Base-by-base conservation (phyloP, 2,888 invertebrate species). In the Calephelis perditalis region DNA sequence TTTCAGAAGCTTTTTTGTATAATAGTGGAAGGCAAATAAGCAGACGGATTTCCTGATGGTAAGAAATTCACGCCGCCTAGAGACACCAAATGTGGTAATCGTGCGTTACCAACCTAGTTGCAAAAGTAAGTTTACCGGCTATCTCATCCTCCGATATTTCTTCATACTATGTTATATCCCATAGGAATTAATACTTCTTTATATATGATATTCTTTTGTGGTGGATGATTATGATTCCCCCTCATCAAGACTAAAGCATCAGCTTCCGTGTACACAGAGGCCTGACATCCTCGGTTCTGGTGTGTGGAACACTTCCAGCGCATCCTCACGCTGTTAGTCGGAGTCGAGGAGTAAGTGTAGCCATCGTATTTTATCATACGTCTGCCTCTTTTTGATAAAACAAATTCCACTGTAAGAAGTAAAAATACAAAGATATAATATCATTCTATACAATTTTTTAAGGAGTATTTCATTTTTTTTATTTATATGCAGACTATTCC, bases 291-390 rank as follows among this genome's bases (percentile, higher is more conserved):
- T 5, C 61, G 15, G 10, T 61, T 64, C 44, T 58, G 59, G 15
- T 64, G 65, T 1, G 67, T 64, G 7, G 74, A 73, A 55, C 75
- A 75, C 0, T 69, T 56, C 75, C 74, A 75, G 49, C 76, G 65
- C 7, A 66, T 73, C 58, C 72, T 73, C 2, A 59, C 58, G 0
- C 72, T 67, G 1, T 65, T 63, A 0, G 63, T 65, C n/a, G 65
- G 68, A 26, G 72, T 67, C 7, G 63, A 63, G 15, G 67, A 71
- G 62, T 70, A 77, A 0, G 73, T 79, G 62, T 64, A 78, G 0
- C 73, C 74, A 0, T 65, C 64, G 1, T 77, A 59, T 6, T 67
- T 64, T 3, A 71, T 61, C 9, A 78, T 61, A 0, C 65, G 69
- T 45, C 70, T 77, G 0, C 78, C 78, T 0, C 71, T 71, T 8